These are phyloP conservation scores for Papilio dardanus DNA, from an alignment of 1,140 invertebrate genomes.

Conservation along the genomic window DNA sequence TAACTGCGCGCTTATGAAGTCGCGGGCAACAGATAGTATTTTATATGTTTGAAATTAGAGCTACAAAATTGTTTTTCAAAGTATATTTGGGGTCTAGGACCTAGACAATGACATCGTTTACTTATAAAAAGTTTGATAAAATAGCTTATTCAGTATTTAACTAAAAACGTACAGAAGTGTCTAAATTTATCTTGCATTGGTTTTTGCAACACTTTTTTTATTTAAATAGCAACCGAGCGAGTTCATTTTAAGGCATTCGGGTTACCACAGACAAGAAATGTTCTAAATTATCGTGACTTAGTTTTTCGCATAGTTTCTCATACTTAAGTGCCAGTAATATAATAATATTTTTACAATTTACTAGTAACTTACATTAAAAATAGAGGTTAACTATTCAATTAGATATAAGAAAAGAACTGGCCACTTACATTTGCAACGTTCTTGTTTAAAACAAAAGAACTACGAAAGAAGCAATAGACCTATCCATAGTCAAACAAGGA, in stretches of 20 bases:
- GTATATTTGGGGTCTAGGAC: too few species aligned
- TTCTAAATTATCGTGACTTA: constrained; percentile 2
- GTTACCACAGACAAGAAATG: constrained; percentile 2
- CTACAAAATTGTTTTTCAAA: too few species aligned
- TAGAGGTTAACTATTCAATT: neutral
- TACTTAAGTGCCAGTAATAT: neutral
- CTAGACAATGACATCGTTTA: neutral
- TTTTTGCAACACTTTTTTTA: neutral
- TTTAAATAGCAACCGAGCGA: neutral
- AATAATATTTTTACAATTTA: neutral
- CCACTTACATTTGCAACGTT: neutral
- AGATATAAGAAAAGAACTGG: neutral
- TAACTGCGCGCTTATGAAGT: too few species aligned
- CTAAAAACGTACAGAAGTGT: neutral
- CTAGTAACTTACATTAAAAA: neutral
- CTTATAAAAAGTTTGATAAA: neutral
- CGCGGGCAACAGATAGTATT: too few species aligned
- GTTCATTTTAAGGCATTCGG: constrained; percentile 16
- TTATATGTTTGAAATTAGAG: too few species aligned
- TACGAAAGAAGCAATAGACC: too few species aligned
- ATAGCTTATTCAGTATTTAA: neutral
- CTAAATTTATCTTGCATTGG: neutral
- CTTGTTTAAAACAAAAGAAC: neutral
- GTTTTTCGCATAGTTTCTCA: constrained; percentile 22
- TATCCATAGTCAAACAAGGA: too few species aligned